A percentile compares a stretch with the other conserved stretches of the same genome.
These are phyloP conservation scores for Isurus oxyrinchus DNA, from an alignment of 2,113 vertebrate species.

Conservation along the genomic window DNA sequence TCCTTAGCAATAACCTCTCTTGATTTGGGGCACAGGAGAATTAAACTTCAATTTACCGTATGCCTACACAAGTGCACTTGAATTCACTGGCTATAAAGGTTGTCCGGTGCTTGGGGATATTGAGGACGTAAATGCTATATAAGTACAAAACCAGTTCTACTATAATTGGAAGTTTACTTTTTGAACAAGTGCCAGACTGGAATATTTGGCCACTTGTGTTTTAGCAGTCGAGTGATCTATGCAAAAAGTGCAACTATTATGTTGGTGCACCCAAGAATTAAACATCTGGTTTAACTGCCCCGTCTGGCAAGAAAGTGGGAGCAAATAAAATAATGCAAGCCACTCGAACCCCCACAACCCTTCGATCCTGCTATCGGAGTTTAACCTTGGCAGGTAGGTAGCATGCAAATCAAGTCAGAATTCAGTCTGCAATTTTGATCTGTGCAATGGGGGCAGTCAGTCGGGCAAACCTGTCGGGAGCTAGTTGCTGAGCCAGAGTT, in stretches of 20 bases:
- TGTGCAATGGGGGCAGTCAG: too few relatives aligned
- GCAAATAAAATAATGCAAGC: too few relatives aligned
- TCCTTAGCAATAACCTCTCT: background rate
- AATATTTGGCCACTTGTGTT: background rate
- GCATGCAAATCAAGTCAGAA: too few relatives aligned
- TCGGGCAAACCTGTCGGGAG: background rate
- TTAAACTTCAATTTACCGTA: background rate
- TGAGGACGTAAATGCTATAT: background rate
- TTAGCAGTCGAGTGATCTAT: background rate
- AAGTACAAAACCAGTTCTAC: background rate
- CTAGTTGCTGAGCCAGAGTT: too few relatives aligned
- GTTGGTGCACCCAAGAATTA: background rate
- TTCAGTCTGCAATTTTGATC: too few relatives aligned
- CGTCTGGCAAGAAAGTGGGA: too few relatives aligned
- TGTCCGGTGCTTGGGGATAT: background rate
- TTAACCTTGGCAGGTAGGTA: too few relatives aligned
- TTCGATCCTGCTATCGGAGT: too few relatives aligned
- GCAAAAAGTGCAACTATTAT: background rate
- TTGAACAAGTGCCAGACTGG: background rate
- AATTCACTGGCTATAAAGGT: background rate
- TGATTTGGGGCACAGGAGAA: background rate
- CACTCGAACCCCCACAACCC: too few relatives aligned
- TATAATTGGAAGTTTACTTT: background rate
- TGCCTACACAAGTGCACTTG: background rate
- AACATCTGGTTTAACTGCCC: background rate